Conservation (phyloP, 2,797 vertebrate species). For the Eremophila alpestris region DNA sequence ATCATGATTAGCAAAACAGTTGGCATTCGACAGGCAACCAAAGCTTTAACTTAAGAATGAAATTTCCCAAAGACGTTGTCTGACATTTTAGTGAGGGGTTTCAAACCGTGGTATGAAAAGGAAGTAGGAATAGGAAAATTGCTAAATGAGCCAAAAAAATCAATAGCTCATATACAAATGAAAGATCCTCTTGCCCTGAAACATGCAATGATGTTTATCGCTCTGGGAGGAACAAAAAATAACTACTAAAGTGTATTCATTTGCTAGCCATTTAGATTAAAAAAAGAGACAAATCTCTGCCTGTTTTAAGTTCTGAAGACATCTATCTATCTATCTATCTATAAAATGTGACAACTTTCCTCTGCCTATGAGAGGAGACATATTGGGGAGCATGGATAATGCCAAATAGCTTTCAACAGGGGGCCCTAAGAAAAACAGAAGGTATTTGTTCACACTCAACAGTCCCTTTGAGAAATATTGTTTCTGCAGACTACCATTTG, state of each 20-base stretch:
- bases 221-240: background rate
- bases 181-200: background rate
- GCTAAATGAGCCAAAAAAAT: background rate
- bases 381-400: conserved; percentile 3
- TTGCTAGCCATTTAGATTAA: background rate
- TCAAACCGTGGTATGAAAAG: background rate
- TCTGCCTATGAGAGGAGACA: background rate
- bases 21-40: background rate
- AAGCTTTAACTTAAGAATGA: background rate
- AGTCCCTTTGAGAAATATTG: conserved; percentile 48
- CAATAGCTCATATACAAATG: background rate
- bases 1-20: background rate
- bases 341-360: background rate
- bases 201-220: background rate
- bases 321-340: background rate
- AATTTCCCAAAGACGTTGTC: background rate
- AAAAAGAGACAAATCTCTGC: background rate
- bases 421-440: conserved; percentile 47
- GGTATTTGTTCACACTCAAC: conserved; percentile 60
- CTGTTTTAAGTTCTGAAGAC: background rate
- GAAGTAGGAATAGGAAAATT: background rate
- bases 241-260: background rate
- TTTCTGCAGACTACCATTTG: conserved; percentile 47
- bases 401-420: conserved; percentile 55
- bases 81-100: background rate